Percentiles rank a stretch among this genome's conserved stretches.
Evolutionary conservation across 2,797 vertebrate genomes (phyloP).

Genomic region (Ispidina lecontei): DNA sequence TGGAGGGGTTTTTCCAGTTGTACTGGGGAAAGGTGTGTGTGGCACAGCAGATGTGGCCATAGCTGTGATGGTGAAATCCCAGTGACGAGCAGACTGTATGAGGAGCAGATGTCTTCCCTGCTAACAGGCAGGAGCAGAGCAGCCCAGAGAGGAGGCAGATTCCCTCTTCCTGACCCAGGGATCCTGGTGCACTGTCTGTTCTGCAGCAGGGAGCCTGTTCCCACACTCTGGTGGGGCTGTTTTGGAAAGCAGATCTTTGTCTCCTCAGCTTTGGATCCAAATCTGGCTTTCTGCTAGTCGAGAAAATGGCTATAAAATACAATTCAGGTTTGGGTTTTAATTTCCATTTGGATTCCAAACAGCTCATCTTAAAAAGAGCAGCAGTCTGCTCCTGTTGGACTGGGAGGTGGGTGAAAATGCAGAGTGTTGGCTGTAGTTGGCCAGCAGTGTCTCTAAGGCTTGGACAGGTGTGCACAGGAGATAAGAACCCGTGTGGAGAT

Average conservation of each 20-base stretch:
- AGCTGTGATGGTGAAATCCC: not conserved
- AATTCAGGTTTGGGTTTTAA: no score
- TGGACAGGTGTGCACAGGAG: not conserved
- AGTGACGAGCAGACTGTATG: no score
- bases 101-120: not conserved
- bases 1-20: not conserved
- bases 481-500: not conserved
- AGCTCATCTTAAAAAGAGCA: not conserved
- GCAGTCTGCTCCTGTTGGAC: not conserved
- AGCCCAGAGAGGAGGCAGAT: no score
- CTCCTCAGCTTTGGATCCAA: not conserved
- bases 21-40: not conserved
- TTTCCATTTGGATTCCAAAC: not conserved
- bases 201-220: not conserved
- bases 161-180: not conserved
- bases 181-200: not conserved
- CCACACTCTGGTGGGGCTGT: not conserved
- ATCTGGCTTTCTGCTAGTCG: not conserved
- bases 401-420: not conserved
- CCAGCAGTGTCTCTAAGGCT: fast-evolving
- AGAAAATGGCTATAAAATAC: not conserved
- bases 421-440: not conserved
- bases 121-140: not conserved
- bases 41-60: not conserved
- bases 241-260: not conserved